These are phyloP conservation scores for Ametastegia equiseti DNA, from an alignment of 2,888 invertebrate species.

Conservation along the genomic window DNA sequence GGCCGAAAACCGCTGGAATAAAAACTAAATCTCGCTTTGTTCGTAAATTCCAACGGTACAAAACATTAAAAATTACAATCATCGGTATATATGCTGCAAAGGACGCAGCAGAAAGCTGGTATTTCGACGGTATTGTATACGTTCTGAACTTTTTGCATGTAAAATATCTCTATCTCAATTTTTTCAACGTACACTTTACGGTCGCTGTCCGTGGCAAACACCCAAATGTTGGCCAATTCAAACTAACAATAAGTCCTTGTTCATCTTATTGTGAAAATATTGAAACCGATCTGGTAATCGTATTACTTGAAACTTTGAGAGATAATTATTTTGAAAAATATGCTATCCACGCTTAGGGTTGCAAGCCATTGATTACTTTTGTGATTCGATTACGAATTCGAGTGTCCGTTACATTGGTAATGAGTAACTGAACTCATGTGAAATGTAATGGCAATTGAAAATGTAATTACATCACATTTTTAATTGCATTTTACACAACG, in stretches of 20 bases:
- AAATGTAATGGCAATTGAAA: too few relatives aligned
- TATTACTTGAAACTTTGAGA: neutral
- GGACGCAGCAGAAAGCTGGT: neutral
- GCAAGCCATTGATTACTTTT: too few relatives aligned
- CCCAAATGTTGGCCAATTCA: conserved; percentile 16
- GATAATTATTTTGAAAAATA: neutral
- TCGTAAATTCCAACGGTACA: neutral
- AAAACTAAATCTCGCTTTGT: neutral
- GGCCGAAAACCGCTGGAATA: neutral
- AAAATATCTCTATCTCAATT: neutral
- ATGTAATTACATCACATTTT: too few relatives aligned
- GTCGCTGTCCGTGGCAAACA: conserved; percentile 16
- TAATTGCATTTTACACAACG: too few relatives aligned
- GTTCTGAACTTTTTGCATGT: neutral
- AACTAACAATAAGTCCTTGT: neutral
- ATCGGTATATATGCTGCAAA: neutral
- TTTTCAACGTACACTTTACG: neutral
- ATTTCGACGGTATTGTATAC: neutral
- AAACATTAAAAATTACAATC: conserved; percentile 3
- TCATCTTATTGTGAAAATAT: neutral
- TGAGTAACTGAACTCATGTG: too few relatives aligned
- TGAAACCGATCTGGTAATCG: neutral
- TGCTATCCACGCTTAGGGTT: too few relatives aligned
- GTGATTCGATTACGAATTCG: too few relatives aligned
- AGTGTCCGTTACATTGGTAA: too few relatives aligned